Conservation (phyloP, 2,888 invertebrate genomes). For the Stenolophus ochropezus region DNA sequence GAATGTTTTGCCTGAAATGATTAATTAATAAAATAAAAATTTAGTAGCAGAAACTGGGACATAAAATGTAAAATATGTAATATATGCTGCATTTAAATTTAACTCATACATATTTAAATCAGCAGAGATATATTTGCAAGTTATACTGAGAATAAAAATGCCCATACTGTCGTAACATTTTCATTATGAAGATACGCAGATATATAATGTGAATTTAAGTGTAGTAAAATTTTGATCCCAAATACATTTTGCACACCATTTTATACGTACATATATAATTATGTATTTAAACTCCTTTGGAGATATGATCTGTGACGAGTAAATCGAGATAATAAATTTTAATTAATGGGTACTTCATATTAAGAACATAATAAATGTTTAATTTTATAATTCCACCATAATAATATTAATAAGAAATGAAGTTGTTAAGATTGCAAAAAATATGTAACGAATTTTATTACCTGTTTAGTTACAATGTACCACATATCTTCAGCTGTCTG, state of each 20-base stretch:
- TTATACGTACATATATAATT: slow-evolving; percentile 21
- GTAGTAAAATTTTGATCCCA: slow-evolving; percentile 4
- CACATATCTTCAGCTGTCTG: neutral
- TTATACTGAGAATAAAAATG: neutral
- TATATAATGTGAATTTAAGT: neutral
- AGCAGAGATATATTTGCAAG: neutral
- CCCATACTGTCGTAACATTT: neutral
- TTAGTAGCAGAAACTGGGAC: too few species aligned
- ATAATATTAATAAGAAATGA: slow-evolving; percentile 26
- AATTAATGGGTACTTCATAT: slow-evolving; percentile 33
- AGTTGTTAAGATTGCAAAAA: slow-evolving; percentile 32
- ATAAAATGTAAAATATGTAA: neutral
- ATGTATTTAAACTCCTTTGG: slow-evolving; percentile 15
- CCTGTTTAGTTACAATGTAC: slow-evolving; percentile 4
- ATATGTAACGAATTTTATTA: slow-evolving; percentile 22
- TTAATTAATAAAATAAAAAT: too few species aligned
- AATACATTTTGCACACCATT: slow-evolving; percentile 16
- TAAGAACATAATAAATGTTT: slow-evolving; percentile 43
- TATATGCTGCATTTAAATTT: neutral
- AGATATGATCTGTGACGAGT: slow-evolving; percentile 13
- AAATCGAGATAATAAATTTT: slow-evolving; percentile 39
- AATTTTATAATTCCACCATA: slow-evolving; percentile 18
- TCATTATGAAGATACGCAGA: neutral
- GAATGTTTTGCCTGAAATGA: too few species aligned
- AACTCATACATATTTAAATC: neutral